Conservation (phyloP, 2,113 vertebrate species). For the Gadus macrocephalus region DNA sequence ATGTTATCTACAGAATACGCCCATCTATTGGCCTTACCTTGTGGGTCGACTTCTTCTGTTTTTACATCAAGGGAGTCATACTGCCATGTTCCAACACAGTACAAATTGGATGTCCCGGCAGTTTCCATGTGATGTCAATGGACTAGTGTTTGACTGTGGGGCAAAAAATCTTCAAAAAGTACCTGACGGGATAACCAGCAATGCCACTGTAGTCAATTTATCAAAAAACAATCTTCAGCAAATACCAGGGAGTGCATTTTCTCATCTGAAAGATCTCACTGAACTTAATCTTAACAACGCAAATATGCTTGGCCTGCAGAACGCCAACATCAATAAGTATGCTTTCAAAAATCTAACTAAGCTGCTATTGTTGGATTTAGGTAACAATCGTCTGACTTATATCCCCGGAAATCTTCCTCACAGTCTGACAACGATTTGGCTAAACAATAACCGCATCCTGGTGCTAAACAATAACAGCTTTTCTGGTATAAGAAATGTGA, state of each 20-base stretch:
- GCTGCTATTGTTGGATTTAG: constrained; percentile 49
- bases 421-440: constrained; percentile 27
- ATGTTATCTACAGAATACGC: constrained; percentile 47
- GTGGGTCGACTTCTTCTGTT: constrained; percentile 21
- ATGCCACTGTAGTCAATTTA: constrained; percentile 63
- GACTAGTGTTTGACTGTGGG: constrained; percentile 58
- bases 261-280: constrained; percentile 55
- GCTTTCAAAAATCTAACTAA: constrained; percentile 63
- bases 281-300: constrained; percentile 55
- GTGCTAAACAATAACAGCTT: constrained; percentile 15
- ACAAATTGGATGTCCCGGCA: constrained; percentile 42
- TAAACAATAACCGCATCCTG: constrained; percentile 36
- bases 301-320: neutral
- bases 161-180: constrained; percentile 50
- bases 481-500: constrained; percentile 41
- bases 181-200: constrained; percentile 54
- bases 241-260: constrained; percentile 51
- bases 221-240: constrained; percentile 66
- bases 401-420: constrained; percentile 53
- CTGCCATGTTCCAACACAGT: constrained; percentile 38
- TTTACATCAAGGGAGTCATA: constrained; percentile 27
- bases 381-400: constrained; percentile 25
- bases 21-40: constrained; percentile 39
- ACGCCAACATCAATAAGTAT: neutral
- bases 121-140: constrained; percentile 64